Conservation (phyloP, 1,140 invertebrate species). For the Pachypeltis micranthus region DNA sequence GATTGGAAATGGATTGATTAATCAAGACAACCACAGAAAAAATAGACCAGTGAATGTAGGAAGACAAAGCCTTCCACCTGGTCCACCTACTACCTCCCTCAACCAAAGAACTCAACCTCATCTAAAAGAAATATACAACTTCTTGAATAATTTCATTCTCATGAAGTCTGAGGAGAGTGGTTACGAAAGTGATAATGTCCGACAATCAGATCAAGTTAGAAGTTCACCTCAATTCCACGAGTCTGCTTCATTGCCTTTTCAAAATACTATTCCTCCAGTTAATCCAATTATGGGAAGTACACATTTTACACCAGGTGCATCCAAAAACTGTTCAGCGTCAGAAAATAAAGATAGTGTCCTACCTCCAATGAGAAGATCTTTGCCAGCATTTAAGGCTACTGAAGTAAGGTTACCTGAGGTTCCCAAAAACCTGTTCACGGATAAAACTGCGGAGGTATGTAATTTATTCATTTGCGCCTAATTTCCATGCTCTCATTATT, state of each 20-base stretch:
- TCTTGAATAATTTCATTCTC: constrained; percentile 36
- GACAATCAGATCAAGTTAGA: not conserved
- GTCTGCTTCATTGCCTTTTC: not conserved
- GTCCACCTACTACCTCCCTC: not conserved
- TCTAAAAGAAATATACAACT: constrained; percentile 34
- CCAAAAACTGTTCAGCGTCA: not conserved
- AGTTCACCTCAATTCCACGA: too few species aligned
- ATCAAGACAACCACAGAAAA: not conserved
- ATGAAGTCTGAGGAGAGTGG: constrained; percentile 48
- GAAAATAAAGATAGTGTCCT: constrained; percentile 21
- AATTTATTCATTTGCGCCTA: too few species aligned
- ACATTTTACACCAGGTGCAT: too few species aligned
- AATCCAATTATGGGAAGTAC: too few species aligned
- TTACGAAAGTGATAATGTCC: constrained; percentile 47
- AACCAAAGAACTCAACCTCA: constrained; percentile 19
- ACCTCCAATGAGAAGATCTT: constrained; percentile 7
- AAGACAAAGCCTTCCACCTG: not conserved
- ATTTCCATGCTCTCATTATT: too few species aligned
- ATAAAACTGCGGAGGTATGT: not conserved
- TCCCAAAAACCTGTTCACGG: not conserved
- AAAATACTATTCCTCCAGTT: too few species aligned
- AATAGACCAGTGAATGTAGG: not conserved
- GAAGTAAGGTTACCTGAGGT: constrained; percentile 12
- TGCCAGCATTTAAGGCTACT: not conserved
- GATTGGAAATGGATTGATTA: not conserved